Evolutionary conservation across 2,888 invertebrate species (phyloP).

Genomic region (Erebia aethiops): DNA sequence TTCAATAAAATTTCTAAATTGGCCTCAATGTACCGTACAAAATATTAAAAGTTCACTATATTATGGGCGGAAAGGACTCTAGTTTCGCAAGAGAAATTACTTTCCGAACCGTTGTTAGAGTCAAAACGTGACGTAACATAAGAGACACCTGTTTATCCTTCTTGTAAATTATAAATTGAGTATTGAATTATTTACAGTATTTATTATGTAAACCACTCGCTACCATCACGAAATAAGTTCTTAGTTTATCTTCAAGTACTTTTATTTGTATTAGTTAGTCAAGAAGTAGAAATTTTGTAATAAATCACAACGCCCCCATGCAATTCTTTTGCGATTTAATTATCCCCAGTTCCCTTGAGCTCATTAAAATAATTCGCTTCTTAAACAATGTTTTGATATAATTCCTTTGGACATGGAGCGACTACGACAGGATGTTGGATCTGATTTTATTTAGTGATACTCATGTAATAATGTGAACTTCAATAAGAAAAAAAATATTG

Average conservation of each 20-base stretch:
- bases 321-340: conserved; percentile 32
- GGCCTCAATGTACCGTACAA: neutral
- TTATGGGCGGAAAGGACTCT: no score
- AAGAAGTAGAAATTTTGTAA: neutral
- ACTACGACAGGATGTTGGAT: conserved; percentile 30
- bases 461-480: neutral
- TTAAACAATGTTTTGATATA: conserved; percentile 41
- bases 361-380: conserved; percentile 42
- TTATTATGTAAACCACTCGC: neutral
- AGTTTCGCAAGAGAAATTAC: no score
- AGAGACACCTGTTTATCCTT: no score
- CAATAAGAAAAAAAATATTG: neutral
- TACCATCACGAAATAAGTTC: neutral
- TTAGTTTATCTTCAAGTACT: neutral
- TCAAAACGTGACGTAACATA: no score
- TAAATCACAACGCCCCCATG: conserved; percentile 21
- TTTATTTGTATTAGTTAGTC: conserved; percentile 2
- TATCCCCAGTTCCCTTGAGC: conserved; percentile 33
- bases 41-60: neutral
- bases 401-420: conserved; percentile 37
- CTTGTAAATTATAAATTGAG: no score
- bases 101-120: no score
- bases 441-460: conserved; percentile 29
- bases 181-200: neutral
- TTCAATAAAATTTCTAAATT: neutral